Base-by-base conservation (phyloP, 2,113 vertebrate species). In the Epinephelus fuscoguttatus region DNA sequence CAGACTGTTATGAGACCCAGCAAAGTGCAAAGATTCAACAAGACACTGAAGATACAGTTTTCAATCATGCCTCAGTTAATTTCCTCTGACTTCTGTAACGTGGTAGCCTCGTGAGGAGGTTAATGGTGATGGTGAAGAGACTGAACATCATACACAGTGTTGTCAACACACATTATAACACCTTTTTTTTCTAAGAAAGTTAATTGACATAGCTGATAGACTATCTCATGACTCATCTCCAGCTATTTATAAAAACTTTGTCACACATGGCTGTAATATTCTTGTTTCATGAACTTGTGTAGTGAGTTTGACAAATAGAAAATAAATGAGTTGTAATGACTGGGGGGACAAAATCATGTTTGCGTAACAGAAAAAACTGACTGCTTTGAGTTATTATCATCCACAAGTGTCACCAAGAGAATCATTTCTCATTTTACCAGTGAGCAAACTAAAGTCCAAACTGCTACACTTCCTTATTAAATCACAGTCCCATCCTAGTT, bases 11-110 rank as follows among this genome's bases (percentile, higher is more conserved):
- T 56, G 70, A 80, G 74, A 89, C 49, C 82, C 80, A 82, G 83
- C 81, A 75, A 92, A 91, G 88, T 89, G 89, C 85, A 89, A 88
- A 90, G 81, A 88, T 88, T 82, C 70, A 86, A 90, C 82, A 87
- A 89, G 80, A 93, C 89, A 82, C 84, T 81, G 84, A 78, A 82
- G 74, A 87, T 80, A 81, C 69, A 62, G 76, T 70, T 86, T 88
- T 84, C 71, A 78, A 63, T 85, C 87, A 89, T 85, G 86, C 89
- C 81, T 89, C 84, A 50, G 74, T 80, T 88, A 50, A 75, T 83
- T 76, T 83, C 76, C 76, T 87, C n/a, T 37, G 7, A 49, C 70
- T 59, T 91, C 33, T 50, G 69, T 53, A 69, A 66, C 62, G 75
- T 64, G 77, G 64, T 53, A 23, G 42, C 75, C 68, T 87, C 85